These are phyloP conservation scores for Fukomys damarensis DNA, from an alignment of 2,113 vertebrate species.

Conservation along the genomic window DNA sequence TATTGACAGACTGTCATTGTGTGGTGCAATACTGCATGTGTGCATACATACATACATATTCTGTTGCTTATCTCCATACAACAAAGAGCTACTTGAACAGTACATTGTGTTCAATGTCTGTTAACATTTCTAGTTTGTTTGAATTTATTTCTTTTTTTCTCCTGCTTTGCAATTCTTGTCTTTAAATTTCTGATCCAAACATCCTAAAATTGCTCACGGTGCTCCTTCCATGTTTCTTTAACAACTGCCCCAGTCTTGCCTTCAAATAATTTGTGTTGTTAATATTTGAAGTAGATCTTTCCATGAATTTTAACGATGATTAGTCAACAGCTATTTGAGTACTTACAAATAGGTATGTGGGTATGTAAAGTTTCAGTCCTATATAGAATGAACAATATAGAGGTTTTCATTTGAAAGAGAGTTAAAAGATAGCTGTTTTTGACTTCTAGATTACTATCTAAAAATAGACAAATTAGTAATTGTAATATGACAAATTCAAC, in stretches of 20 bases:
- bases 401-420: neutral
- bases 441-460: slow-evolving; percentile 10
- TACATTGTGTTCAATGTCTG: neutral
- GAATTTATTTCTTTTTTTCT: neutral
- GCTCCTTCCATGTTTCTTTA: neutral
- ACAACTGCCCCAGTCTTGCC: neutral
- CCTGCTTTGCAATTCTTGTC: neutral
- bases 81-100: slow-evolving; percentile 29
- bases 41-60: neutral
- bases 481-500: neutral
- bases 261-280: slow-evolving; percentile 40
- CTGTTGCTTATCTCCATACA: neutral
- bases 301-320: neutral
- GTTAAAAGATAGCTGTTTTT: slow-evolving; percentile 28
- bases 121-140: neutral
- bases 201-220: neutral
- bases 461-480: neutral
- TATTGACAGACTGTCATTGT: neutral
- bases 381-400: neutral
- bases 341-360: neutral
- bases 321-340: slow-evolving; percentile 35
- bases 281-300: slow-evolving; percentile 12
- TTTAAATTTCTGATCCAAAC: neutral
- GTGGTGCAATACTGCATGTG: neutral
- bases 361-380: neutral